Evolutionary conservation across 2,888 invertebrate species (phyloP), one percentile per base, ranked within the genome.

Genomic region (Andrena fulva): DNA sequence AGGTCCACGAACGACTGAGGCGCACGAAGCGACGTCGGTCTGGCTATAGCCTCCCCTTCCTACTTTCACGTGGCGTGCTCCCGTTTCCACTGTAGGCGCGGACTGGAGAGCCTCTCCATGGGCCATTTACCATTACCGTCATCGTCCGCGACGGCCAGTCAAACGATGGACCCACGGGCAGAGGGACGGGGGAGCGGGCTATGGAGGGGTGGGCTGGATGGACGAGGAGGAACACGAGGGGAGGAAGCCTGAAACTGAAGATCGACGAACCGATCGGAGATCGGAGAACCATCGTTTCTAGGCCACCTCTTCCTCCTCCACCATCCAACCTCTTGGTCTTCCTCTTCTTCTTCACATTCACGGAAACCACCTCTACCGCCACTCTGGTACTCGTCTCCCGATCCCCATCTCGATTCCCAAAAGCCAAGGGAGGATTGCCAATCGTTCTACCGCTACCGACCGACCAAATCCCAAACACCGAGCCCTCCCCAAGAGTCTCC

Each of bases 1-100:
- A 93, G 93, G 92, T 93, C 91, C 92, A 93, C 93, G 93, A 93
- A 92, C 93, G 92, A 93, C 93, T 93, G 93, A 93, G 91, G 89
- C 91, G 91, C 91, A 87, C 90, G 89, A 91, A 90, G 91, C 90
- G 88, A 87, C 91, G 92, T 89, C 91, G 90, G 91, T 91, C 91
- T 87, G 92, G 92, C 93, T 93, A 93, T 91, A 92, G 89, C 91
- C 91, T 90, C 91, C 91, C 91, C 91, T 92, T 92, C 91, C 92
- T 91, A 92, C 91, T 92, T 92, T 92, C 91, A 90, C 91, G 89
- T 90, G 90, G 89, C 90, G 91, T 93, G 93, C 93, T 93, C 93
- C 90, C 93, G 93, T 93, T 93, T 93, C 93, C 91, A 92, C 63
- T 85, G 85, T 85, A 88, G 87, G 77, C 89, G 84, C 89, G 88